These are phyloP conservation scores for Temnopleurus reevesii DNA, from an alignment of 53 echinoderm and acorn worm genomes.

Conservation along the genomic window DNA sequence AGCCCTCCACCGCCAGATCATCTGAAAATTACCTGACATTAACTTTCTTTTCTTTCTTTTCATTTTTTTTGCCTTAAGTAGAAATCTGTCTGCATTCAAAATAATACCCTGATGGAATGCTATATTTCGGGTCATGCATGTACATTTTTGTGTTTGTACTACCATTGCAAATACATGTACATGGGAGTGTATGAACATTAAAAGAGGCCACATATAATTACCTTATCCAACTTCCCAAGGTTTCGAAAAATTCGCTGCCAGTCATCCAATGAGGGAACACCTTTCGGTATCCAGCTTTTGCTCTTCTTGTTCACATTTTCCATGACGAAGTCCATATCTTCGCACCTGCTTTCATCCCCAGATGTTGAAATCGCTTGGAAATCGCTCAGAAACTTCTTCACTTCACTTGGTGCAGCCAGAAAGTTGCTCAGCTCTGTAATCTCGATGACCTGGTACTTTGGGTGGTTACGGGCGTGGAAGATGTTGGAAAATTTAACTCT, in stretches of 20 bases:
- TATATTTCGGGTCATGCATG: neutral
- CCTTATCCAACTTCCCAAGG: slow-evolving; percentile 17
- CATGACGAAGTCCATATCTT: neutral
- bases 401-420: neutral
- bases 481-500: slow-evolving; percentile 60
- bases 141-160: neutral
- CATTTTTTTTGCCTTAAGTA: neutral
- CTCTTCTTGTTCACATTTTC: slow-evolving; percentile 48
- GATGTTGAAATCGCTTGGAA: neutral
- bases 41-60: neutral
- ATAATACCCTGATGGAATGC: neutral
- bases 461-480: slow-evolving; percentile 62
- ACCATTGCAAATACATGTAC: neutral
- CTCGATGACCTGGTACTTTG: slow-evolving; percentile 58
- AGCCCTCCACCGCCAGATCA: too few species aligned
- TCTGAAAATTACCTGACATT: neutral
- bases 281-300: slow-evolving; percentile 41
- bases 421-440: neutral
- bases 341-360: neutral
- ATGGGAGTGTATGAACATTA: neutral
- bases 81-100: neutral
- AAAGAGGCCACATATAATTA: neutral
- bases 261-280: slow-evolving; percentile 24
- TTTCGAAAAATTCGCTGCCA: slow-evolving; percentile 49
- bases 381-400: neutral